Conservation (phyloP, 1,140 invertebrate species). For the Latrodectus geometricus region DNA sequence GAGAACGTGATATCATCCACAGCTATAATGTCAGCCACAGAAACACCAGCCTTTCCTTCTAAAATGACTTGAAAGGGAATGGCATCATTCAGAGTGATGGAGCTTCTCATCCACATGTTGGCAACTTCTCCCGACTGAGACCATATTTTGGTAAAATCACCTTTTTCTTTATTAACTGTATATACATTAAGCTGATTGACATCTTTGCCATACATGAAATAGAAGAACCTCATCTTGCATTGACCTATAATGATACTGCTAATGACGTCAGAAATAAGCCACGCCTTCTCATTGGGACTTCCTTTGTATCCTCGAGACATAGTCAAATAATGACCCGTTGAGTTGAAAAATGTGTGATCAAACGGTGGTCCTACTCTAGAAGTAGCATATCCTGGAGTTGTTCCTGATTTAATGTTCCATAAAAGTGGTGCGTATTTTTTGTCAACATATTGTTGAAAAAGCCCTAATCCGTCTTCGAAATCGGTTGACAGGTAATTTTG, state of each 20-base stretch:
- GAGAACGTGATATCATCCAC: conserved; percentile 63
- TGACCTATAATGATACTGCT: neutral
- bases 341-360: conserved; percentile 58
- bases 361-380: conserved; percentile 57
- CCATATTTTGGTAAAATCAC: conserved; percentile 8
- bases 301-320: conserved; percentile 2
- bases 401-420: conserved; percentile 37
- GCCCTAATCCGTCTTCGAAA: conserved; percentile 28
- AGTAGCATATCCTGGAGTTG: neutral
- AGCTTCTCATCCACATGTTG: conserved; percentile 40
- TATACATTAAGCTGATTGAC: conserved; percentile 65
- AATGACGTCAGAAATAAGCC: conserved; percentile 54
- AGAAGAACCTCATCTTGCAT: conserved; percentile 66
- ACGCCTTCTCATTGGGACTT: conserved; percentile 22
- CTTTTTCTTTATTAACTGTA: conserved; percentile 37
- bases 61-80: conserved; percentile 55
- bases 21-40: conserved; percentile 43
- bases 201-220: conserved; percentile 67
- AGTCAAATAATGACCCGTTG: conserved; percentile 42
- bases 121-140: neutral
- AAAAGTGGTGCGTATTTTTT: neutral
- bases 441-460: conserved; percentile 11
- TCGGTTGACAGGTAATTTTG: neutral
- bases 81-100: conserved; percentile 1
- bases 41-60: conserved; percentile 38